Evolutionary conservation across 1,140 invertebrate species (phyloP), one percentile per base, ranked within the genome.

Genomic region (Propsilocerus akamusi): DNA sequence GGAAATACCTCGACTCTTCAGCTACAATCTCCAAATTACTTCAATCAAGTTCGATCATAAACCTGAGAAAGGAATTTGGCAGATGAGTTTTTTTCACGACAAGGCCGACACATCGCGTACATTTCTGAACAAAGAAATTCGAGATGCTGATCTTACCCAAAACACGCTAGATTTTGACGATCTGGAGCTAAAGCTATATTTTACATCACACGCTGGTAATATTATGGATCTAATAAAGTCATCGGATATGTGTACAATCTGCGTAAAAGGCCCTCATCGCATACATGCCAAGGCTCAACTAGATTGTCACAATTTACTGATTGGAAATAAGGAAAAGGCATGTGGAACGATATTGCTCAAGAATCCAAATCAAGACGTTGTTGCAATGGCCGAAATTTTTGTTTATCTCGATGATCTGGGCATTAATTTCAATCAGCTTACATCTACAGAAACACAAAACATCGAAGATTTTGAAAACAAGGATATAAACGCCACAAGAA

Each of bases 361-460:
- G 4, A 25, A 37, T 49, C 49, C 23, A 14, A 41, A 34, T 25
- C 30, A 28, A 11, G 17, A 28, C 7, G 24, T 17, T 26, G 14
- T 5, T n/a, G 49, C 30, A 24, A 20, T 49, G n/a, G 49, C 49
- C 37, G 7, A 49, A 17, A 34, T 49, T 25, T 49, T n/a, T 37
- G 47, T 52, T 22, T 37, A 22, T 26, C 3, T 52, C 4, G 47
- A 48, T 8, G 47, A 52, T 47, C 7, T 26, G 4, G 46, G 50
- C 6, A 22, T 34, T n/a, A 41, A n/a, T 26, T 41, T 52, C n/a
- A 52, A 52, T 41, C 14, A 24, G 5, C 11, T 14, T 14, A 25
- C 22, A 22, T 12, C 10, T 20, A 11, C 30, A 8, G 26, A 48
- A 17, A 17, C 14, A 12, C 5, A 28, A 26, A 12, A 7, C 14